Evolutionary conservation across 2,797 vertebrate species (phyloP), one percentile per base, ranked within the genome.

Genomic region (Naso thynnoides): DNA sequence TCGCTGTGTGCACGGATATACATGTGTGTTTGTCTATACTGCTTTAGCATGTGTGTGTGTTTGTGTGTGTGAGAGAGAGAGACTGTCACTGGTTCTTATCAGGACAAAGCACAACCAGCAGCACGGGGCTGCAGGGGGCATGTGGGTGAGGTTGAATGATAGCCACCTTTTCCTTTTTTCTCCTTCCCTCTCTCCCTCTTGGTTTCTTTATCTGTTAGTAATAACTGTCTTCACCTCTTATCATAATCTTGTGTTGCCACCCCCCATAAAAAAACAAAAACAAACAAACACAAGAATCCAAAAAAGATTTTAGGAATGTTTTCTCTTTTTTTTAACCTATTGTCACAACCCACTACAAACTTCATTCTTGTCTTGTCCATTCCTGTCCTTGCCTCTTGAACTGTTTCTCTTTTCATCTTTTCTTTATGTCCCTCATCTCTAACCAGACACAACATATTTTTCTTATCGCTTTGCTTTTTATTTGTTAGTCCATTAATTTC

Each of bases 1-100:
- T 81, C 45, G 55, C 73, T 77, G 75, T 77, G 82, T 69, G 69
- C 76, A 72, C 38, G 38, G 73, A 69, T 76, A 70, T 65, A 62
- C 10, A 11, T 78, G 73, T 73, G 83, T 83, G 68, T 83, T 76
- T 76, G 71, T 76, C 55, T 83, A 16, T 29, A 56, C 69, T 56
- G 69, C 39, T 81, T 70, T 42, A 42, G 61, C 2, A 50, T 42
- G 29, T 78, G 75, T 52, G 54, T 59, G 71, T 64, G 41, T 61
- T 52, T 68, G 57, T 67, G 60, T 39, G 56, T 45, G 39, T 57
- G 59, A 47, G 36, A 79, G 61, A 73, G 75, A 41, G 62, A 42
- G 79, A 74, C 76, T 86, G 90, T 88, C 87, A 70, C 85, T 88
- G 91, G 77, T 81, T 90, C 89, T 93, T 89, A 91, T 91, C 91